These are phyloP conservation scores for Mola mola DNA, from an alignment of 2,113 vertebrate genomes.

Conservation along the genomic window DNA sequence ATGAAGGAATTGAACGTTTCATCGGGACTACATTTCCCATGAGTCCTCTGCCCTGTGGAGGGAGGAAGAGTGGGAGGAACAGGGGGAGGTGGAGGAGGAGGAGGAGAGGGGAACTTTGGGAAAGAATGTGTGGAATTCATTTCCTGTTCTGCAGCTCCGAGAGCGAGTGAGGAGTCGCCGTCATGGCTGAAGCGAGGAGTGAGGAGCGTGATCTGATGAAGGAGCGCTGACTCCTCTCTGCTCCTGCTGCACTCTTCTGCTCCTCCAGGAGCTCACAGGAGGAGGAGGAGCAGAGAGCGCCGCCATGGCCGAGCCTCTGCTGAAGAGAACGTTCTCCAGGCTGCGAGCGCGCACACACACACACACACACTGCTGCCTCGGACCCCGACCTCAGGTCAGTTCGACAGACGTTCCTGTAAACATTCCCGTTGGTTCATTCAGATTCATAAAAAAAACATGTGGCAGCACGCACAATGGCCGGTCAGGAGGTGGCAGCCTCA, in stretches of 20 bases:
- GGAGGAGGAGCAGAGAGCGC: conserved; percentile 12
- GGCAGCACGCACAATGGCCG: too few relatives aligned
- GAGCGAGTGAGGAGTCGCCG: conserved; percentile 13
- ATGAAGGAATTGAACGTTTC: background rate
- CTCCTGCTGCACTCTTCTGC: conserved; percentile 19
- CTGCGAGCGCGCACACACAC: conserved; percentile 51
- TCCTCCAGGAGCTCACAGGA: conserved; percentile 9
- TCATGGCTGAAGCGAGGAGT: background rate
- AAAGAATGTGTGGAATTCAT: conserved; percentile 76
- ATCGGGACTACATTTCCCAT: conserved; percentile 48
- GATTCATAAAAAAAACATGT: too few relatives aligned
- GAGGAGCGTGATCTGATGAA: conserved; percentile 1
- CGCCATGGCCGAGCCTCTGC: conserved; percentile 69
- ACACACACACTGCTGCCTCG: background rate
- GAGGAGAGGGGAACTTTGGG: conserved; percentile 61
- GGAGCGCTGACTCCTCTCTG: conserved; percentile 31
- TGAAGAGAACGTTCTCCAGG: conserved; percentile 72
- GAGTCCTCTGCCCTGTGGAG: background rate
- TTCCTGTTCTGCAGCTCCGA: conserved; percentile 68
- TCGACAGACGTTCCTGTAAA: too few relatives aligned
- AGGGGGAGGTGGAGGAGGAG: conserved; percentile 4
- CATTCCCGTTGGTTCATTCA: too few relatives aligned
- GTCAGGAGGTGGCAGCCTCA: too few relatives aligned
- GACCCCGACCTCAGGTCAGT: background rate
- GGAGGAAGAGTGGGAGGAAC: conserved; percentile 32